These are phyloP conservation scores for Tragelaphus strepsiceros DNA, from an alignment of 2,113 vertebrate genomes.

Conservation along the genomic window DNA sequence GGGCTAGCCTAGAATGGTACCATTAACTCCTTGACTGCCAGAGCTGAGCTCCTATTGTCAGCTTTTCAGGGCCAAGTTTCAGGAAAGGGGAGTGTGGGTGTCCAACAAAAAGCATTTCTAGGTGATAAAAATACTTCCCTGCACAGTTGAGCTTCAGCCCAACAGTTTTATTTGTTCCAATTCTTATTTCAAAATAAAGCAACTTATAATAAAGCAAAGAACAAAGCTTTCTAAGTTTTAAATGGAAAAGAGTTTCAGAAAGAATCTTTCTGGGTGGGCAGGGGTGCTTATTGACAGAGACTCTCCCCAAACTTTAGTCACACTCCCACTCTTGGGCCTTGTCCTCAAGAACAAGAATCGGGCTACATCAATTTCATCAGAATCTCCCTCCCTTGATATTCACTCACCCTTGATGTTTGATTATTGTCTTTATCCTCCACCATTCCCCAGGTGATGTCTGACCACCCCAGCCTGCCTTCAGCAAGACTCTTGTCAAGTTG, in stretches of 20 bases:
- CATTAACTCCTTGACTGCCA: constrained; percentile 21
- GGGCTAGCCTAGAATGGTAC: background rate
- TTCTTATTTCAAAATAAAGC: constrained; percentile 17
- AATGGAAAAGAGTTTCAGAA: background rate
- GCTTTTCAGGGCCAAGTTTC: background rate
- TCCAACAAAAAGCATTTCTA: background rate
- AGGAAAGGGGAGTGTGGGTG: background rate
- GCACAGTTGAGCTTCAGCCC: background rate
- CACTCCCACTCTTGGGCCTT: background rate
- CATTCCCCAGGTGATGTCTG: background rate
- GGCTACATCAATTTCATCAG: background rate
- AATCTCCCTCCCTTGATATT: background rate
- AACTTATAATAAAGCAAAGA: background rate
- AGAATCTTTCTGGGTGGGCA: background rate
- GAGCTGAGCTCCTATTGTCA: background rate
- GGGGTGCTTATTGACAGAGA: background rate
- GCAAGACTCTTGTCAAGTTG: background rate
- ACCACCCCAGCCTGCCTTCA: background rate
- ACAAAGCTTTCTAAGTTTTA: background rate
- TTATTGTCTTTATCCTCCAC: background rate
- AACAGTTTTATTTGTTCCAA: background rate
- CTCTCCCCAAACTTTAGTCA: background rate
- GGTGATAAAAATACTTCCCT: background rate
- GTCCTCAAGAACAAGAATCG: background rate
- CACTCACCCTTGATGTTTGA: background rate